Percentiles rank a stretch among this genome's conserved stretches.
phyloP scores from a whole-genome alignment of 2,888 invertebrate genomes.

The Chaetogeoica ovagalla region DNA sequence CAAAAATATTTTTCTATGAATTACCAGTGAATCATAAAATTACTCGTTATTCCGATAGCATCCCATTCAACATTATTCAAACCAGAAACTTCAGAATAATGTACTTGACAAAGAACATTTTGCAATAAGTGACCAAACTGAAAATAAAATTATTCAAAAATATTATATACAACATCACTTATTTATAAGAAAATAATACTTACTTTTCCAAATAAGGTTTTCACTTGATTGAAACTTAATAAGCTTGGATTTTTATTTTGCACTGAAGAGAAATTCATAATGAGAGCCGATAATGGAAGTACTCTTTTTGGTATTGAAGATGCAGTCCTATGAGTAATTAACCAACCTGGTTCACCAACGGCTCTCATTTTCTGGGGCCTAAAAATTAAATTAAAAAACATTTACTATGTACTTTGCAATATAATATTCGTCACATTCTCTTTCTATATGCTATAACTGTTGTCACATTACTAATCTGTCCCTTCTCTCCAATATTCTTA shows the following conservation, averaged over 20 bases:
- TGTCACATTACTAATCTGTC: too few relatives aligned
- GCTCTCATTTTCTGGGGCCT: conserved; percentile 65
- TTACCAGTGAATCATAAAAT: conserved; percentile 78
- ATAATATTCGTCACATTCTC: too few relatives aligned
- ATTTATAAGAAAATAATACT: conserved; percentile 7
- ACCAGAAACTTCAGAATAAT: conserved; percentile 83
- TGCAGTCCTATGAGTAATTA: conserved; percentile 70
- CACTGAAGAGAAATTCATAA: conserved; percentile 80
- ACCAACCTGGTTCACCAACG: conserved; percentile 72
- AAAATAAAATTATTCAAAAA: conserved; percentile 56
- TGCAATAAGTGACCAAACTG: conserved; percentile 86
- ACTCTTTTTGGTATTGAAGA: conserved; percentile 62
- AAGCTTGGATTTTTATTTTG: conserved; percentile 68
- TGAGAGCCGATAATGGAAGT: conserved; percentile 77
- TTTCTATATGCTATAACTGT: too few relatives aligned
- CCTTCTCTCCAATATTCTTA: too few relatives aligned
- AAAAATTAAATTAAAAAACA: not conserved
- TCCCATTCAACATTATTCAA: conserved; percentile 92
- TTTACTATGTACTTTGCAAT: not conserved
- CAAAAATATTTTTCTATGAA: conserved; percentile 5
- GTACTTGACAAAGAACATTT: conserved; percentile 78
- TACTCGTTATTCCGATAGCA: conserved; percentile 79
- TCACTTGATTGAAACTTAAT: conserved; percentile 75
- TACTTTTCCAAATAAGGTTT: conserved; percentile 74
- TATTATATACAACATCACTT: not conserved